Evolutionary conservation across 2,113 vertebrate species (phyloP), one percentile per base, ranked within the genome.

Genomic region (Accipiter cooperii): DNA sequence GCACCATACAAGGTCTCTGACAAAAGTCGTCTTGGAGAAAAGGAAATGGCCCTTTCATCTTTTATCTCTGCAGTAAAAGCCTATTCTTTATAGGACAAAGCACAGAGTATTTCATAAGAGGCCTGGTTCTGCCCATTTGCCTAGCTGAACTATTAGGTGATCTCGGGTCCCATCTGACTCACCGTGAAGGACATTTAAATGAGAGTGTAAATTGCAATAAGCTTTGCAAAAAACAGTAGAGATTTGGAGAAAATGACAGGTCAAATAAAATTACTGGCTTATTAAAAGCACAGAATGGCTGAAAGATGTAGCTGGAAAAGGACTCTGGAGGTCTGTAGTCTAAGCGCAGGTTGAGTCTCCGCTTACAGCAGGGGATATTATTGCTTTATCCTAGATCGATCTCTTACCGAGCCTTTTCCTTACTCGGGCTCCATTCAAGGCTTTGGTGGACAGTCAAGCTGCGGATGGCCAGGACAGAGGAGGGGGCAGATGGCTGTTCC

Each of bases 221-320:
- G 84, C 95, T 93, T 91, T 9, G 16, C 66, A 57, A 93, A 95
- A 87, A 94, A 44, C 87, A 90, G 89, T 12, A 74, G 81, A 94
- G 87, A 83, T 91, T 88, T 87, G 84, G 66, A 93, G 89, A 91
- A 96, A 96, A 95, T 66, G 82, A 83, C 81, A 96, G 89, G 89
- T 89, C 90, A 93, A 92, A 95, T 94, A 94, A 93, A 96, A 94
- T 93, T 86, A 92, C 86, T 47, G 51, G 51, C 76, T 97, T 95
- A 94, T 97, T 96, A 96, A 91, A 94, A 90, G 90, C 78, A 69
- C 49, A 70, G 66, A 85, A 84, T 63, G 71, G 75, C 58, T 96
- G 93, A 92, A 95, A 84, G 71, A 36, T 46, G 78, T 90, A 96
- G 75, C 75, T 83, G 71, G 82, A 86, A 96, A 93, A 96, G 75